Conservation (phyloP, 2,888 invertebrate species). For the Noctua comes region DNA sequence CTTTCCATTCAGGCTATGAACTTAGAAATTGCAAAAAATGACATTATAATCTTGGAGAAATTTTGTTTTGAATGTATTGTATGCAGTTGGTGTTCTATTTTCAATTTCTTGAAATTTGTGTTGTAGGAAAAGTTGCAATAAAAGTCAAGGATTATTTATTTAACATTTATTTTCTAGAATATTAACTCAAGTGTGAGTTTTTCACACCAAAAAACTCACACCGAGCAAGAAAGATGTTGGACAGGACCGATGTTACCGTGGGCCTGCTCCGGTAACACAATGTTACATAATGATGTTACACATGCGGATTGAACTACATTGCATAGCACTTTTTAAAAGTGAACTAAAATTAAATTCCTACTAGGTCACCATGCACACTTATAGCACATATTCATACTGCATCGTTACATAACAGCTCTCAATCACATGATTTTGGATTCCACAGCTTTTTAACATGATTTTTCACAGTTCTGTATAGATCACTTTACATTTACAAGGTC, state of each 20-base stretch:
- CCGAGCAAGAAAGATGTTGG: constrained; percentile 74
- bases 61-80: constrained; percentile 12
- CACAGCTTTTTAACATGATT: constrained; percentile 75
- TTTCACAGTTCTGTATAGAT: constrained; percentile 69
- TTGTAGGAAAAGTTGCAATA: constrained; percentile 57
- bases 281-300: constrained; percentile 62
- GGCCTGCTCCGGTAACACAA: constrained; percentile 51
- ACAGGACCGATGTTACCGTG: constrained; percentile 60
- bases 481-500: constrained; percentile 75
- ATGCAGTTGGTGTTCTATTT: neutral
- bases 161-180: constrained; percentile 82
- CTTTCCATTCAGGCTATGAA: constrained; percentile 2
- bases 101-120: too few species aligned
- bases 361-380: constrained; percentile 77
- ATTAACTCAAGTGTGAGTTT: constrained; percentile 80
- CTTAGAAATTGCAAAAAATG: neutral
- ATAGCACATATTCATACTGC: constrained; percentile 75
- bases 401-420: constrained; percentile 84
- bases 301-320: constrained; percentile 71
- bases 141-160: constrained; percentile 73
- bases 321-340: constrained; percentile 74
- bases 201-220: constrained; percentile 84
- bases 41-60: neutral
- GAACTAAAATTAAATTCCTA: constrained; percentile 73
- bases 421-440: constrained; percentile 84